Percentiles rank a stretch among this genome's conserved stretches.
phyloP scores from a whole-genome alignment of 1,140 invertebrate genomes.

The Atopsyche davidsoni region DNA sequence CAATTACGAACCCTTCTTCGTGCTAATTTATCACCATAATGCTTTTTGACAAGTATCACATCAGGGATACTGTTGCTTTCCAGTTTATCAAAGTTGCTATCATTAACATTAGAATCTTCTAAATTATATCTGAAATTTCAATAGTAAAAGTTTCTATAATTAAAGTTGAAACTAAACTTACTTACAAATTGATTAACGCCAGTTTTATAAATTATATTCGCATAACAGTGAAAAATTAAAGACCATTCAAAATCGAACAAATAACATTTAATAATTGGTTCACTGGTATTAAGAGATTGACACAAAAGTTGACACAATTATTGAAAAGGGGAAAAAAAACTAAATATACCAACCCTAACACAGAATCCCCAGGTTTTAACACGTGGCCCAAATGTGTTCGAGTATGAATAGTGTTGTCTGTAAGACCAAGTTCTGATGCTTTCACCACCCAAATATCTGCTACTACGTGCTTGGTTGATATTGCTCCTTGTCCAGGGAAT shows the following conservation, averaged over 20 bases:
- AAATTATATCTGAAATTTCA: slow-evolving; percentile 74
- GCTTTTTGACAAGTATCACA: slow-evolving; percentile 91
- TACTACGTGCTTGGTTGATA: slow-evolving; percentile 83
- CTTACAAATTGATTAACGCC: too few relatives aligned
- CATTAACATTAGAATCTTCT: slow-evolving; percentile 84
- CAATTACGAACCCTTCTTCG: slow-evolving; percentile 75
- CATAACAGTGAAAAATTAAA: too few relatives aligned
- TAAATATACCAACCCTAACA: slow-evolving; percentile 73
- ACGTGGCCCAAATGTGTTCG: slow-evolving; percentile 92
- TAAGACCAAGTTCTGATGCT: slow-evolving; percentile 80
- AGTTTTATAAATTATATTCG: too few relatives aligned
- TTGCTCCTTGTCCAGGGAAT: slow-evolving; percentile 79
- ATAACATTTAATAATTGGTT: too few relatives aligned
- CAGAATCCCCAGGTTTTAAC: slow-evolving; percentile 88
- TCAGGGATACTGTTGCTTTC: slow-evolving; percentile 71
- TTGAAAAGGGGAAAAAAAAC: too few relatives aligned
- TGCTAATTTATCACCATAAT: slow-evolving; percentile 68
- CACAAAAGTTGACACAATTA: too few relatives aligned
- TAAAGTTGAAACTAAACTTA: too few relatives aligned
- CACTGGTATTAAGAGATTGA: too few relatives aligned
- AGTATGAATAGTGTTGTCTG: slow-evolving; percentile 76
- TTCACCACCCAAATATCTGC: slow-evolving; percentile 92
- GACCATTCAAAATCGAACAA: too few relatives aligned
- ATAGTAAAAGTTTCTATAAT: slow-evolving; percentile 7
- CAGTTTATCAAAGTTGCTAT: slow-evolving; percentile 80